A percentile compares a stretch with the other conserved stretches of the same genome.
These are phyloP conservation scores for Atrina japonica DNA, from an alignment of 2,888 invertebrate species.

Conservation along the genomic window DNA sequence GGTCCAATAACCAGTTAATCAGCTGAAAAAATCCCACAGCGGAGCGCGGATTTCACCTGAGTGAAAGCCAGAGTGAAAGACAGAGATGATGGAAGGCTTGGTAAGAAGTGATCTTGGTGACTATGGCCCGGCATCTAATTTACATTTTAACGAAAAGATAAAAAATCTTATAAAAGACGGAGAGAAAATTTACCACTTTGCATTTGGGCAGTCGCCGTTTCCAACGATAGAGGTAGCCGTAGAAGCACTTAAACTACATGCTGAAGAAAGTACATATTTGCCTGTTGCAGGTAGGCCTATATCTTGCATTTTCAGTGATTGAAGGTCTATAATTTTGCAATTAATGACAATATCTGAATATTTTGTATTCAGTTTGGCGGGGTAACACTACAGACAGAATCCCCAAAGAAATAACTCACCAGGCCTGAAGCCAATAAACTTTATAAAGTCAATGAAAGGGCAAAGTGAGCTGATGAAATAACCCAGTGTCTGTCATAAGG, in stretches of 20 bases:
- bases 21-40: not conserved
- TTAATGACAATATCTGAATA: too few species aligned
- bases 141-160: slow-evolving; percentile 72
- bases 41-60: too few species aligned
- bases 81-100: slow-evolving; percentile 40
- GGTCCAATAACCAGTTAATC: slow-evolving; percentile 4
- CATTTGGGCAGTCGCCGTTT: slow-evolving; percentile 80
- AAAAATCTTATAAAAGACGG: slow-evolving; percentile 69
- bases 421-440: too few species aligned
- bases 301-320: too few species aligned
- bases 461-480: too few species aligned
- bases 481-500: too few species aligned
- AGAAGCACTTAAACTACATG: slow-evolving; percentile 70
- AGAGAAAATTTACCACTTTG: slow-evolving; percentile 74
- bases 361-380: too few species aligned
- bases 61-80: too few species aligned
- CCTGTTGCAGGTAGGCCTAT: slow-evolving; percentile 74
- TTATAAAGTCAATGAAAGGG: too few species aligned
- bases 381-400: too few species aligned
- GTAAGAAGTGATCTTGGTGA: slow-evolving; percentile 59
- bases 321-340: too few species aligned
- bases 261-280: slow-evolving; percentile 73
- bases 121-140: slow-evolving; percentile 69
- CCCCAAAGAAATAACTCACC: too few species aligned
- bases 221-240: slow-evolving; percentile 74